Conservation (phyloP, 2,888 invertebrate genomes). For the Orgyia antiqua region DNA sequence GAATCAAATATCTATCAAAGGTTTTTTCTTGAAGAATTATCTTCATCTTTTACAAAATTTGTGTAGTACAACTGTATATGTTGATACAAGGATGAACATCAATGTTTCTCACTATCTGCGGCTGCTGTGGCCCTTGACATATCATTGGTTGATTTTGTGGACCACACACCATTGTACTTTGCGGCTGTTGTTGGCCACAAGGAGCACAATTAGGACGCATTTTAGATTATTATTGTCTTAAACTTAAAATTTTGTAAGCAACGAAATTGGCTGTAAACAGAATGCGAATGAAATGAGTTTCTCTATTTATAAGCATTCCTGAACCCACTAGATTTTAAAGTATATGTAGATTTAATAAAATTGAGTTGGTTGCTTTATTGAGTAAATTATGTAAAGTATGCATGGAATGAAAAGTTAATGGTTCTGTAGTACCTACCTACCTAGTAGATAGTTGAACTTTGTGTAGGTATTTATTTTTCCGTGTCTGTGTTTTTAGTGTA, state of each 20-base stretch:
- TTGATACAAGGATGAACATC: slow-evolving; percentile 62
- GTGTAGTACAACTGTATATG: slow-evolving; percentile 68
- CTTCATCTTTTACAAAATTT: slow-evolving; percentile 62
- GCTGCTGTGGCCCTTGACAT: slow-evolving; percentile 37
- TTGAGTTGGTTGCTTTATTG: slow-evolving; percentile 17
- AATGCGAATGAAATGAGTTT: slow-evolving; percentile 1
- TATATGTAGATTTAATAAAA: slow-evolving; percentile 17
- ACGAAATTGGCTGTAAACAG: neutral
- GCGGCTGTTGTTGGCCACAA: too few relatives aligned
- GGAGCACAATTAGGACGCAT: slow-evolving; percentile 3
- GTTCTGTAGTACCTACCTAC: too few relatives aligned
- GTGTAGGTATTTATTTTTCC: too few relatives aligned
- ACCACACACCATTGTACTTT: slow-evolving; percentile 10
- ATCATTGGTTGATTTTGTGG: slow-evolving; percentile 28
- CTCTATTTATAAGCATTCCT: slow-evolving; percentile 33
- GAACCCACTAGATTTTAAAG: slow-evolving; percentile 25
- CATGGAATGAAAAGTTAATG: too few relatives aligned
- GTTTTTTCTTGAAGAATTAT: too few relatives aligned
- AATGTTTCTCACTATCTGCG: slow-evolving; percentile 36
- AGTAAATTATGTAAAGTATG: too few relatives aligned
- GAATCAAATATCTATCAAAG: too few relatives aligned
- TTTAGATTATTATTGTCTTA: slow-evolving; percentile 1
- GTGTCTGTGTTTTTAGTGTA: too few relatives aligned
- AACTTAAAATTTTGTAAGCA: slow-evolving; percentile 1
- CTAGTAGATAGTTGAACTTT: too few relatives aligned